A percentile compares a stretch with the other conserved stretches of the same genome.
phyloP scores from a whole-genome alignment of 2,113 vertebrate species.

The Leptobrachium leishanense region DNA sequence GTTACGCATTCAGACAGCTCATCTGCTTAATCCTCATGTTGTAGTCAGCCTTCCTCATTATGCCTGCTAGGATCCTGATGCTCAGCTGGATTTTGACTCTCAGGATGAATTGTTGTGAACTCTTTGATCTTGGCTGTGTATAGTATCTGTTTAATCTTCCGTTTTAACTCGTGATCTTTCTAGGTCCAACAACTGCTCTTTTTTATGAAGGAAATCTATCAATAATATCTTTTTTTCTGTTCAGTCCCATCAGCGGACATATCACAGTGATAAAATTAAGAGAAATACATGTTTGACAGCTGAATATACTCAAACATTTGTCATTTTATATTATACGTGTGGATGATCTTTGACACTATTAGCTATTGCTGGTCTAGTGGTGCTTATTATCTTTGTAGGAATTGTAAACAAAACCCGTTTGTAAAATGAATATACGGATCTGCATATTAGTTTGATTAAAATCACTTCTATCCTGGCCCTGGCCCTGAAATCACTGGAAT shows the following conservation, averaged over 20 bases:
- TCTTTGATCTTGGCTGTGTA: slow-evolving; percentile 77
- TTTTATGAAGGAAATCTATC: slow-evolving; percentile 43
- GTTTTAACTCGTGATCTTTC: slow-evolving; percentile 63
- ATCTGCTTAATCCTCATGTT: slow-evolving; percentile 81
- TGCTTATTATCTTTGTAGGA: too few species aligned
- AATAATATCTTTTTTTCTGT: slow-evolving; percentile 57
- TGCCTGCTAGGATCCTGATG: slow-evolving; percentile 65
- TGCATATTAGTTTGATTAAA: too few species aligned
- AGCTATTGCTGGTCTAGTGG: too few species aligned
- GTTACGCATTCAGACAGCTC: slow-evolving; percentile 69
- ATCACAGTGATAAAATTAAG: slow-evolving; percentile 38
- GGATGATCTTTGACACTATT: neutral
- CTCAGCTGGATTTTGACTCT: slow-evolving; percentile 79
- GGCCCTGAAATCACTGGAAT: too few species aligned
- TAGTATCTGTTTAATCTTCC: slow-evolving; percentile 76
- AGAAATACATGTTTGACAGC: slow-evolving; percentile 26
- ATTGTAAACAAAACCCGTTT: too few species aligned
- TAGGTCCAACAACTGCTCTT: slow-evolving; percentile 51
- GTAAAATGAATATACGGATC: too few species aligned
- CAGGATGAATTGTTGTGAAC: slow-evolving; percentile 71
- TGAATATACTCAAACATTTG: neutral
- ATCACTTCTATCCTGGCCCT: too few species aligned
- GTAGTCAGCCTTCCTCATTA: slow-evolving; percentile 78
- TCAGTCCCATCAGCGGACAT: slow-evolving; percentile 47
- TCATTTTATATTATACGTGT: neutral